phyloP scores from a whole-genome alignment of 35 echinoderm and acorn worm species.

The Eucidaris tribuloides region DNA sequence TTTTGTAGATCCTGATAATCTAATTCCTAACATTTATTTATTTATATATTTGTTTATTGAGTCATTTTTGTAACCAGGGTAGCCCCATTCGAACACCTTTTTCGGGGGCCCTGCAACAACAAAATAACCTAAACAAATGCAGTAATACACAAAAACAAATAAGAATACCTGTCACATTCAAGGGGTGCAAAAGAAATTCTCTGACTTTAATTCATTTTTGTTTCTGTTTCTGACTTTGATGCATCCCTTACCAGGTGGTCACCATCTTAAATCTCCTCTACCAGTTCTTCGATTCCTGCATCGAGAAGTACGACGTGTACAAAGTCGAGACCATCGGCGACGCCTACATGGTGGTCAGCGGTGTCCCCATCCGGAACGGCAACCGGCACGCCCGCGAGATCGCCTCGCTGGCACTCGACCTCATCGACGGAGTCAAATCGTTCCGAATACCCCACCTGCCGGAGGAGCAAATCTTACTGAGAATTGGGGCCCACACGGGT shows the following conservation, averaged over 20 bases:
- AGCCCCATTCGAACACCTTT: no score
- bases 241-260: conserved; percentile 56
- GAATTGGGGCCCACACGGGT: conserved; percentile 84
- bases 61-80: no score
- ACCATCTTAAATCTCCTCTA: conserved; percentile 69
- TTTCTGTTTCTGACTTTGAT: no score
- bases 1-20: no score
- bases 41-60: no score
- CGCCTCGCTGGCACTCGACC: conserved; percentile 65
- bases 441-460: conserved; percentile 60
- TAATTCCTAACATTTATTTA: no score
- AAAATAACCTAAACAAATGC: no score
- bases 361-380: conserved; percentile 74
- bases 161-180: no score
- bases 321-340: conserved; percentile 92
- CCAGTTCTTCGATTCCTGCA: conserved; percentile 75
- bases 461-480: conserved; percentile 27
- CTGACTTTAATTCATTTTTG: no score
- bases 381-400: conserved; percentile 73
- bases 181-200: no score
- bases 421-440: conserved; percentile 28
- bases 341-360: conserved; percentile 89
- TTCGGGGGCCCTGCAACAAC: no score
- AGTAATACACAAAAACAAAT: no score
- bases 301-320: conserved; percentile 86